phyloP scores from a whole-genome alignment of 2,888 invertebrate species.

The Ditula angustiorana region DNA sequence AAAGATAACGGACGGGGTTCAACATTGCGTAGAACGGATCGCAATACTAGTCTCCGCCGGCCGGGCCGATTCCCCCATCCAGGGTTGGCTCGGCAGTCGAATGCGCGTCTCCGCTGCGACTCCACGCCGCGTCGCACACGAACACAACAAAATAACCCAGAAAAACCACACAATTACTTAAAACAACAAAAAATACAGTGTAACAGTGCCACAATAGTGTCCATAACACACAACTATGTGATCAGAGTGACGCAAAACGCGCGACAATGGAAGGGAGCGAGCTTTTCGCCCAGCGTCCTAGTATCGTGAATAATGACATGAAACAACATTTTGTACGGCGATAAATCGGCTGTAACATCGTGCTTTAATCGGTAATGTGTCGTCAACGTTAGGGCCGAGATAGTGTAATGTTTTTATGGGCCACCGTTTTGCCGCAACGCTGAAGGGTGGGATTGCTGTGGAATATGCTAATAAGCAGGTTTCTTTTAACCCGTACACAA shows the following conservation, averaged over 20 bases:
- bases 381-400: constrained; percentile 59
- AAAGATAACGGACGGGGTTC: constrained; percentile 14
- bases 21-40: constrained; percentile 63
- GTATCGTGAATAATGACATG: constrained; percentile 73
- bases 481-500: constrained; percentile 80
- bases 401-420: constrained; percentile 52
- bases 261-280: constrained; percentile 48
- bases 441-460: constrained; percentile 65
- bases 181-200: constrained; percentile 52
- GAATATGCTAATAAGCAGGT: constrained; percentile 81
- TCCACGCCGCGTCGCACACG: constrained; percentile 36
- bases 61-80: constrained; percentile 76
- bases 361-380: constrained; percentile 76
- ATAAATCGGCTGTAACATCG: constrained; percentile 76
- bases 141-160: constrained; percentile 74
- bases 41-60: constrained; percentile 60
- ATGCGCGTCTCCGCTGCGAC: constrained; percentile 57
- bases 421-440: constrained; percentile 54
- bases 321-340: constrained; percentile 75
- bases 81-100: constrained; percentile 70
- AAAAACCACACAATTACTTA: constrained; percentile 57
- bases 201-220: constrained; percentile 51
- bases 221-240: constrained; percentile 43
- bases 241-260: constrained; percentile 50
- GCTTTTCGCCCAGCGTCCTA: constrained; percentile 62